Evolutionary conservation across 2,888 invertebrate species (phyloP), one percentile per base, ranked within the genome.

Genomic region (Yponomeuta sedellus): DNA sequence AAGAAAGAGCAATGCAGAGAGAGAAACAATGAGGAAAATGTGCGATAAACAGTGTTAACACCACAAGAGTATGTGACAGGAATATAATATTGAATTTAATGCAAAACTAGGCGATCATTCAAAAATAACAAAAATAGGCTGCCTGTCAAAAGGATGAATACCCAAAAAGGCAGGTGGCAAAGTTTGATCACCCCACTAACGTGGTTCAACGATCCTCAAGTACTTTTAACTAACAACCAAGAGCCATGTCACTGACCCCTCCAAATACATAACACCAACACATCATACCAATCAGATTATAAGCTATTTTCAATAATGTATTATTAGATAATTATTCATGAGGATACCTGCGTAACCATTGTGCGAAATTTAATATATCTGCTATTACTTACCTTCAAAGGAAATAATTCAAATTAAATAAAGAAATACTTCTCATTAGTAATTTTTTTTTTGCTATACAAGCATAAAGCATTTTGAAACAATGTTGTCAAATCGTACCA

Each of bases 21-120:
- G 80, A 81, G 83, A 82, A 69, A 73, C 78, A 78, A 70, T 82
- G 83, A 83, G 83, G 84, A 82, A 78, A 82, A 79, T 59, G 56
- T 56, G 39, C 40, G 3, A 2, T 22, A 59, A 64, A 64, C 44
- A 52, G 44, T 16, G 44, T 62, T 39, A 28, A 62, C 5, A 16
- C 34, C 39, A 19, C 25, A 10, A 70, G 70, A 71, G 67, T 65
- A 69, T 65, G 67, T 64, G 16, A 66, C 65, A 66, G 66, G 67
- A 68, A 66, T 67, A 52, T 68, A 68, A 62, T 1, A 22, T 16
- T 52, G 44, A 52, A 64, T 64, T 57, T 28, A 57, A 58, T 61
- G 59, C 58, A 58, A 52, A 52, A 52, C 44, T 52, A 52, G 44
- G 44, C 34, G 34, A 52, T 52, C 12, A 52, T 52, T 61, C 64